Conservation (phyloP, 2,797 vertebrate genomes). For the Notoglanidium macrostoma region DNA sequence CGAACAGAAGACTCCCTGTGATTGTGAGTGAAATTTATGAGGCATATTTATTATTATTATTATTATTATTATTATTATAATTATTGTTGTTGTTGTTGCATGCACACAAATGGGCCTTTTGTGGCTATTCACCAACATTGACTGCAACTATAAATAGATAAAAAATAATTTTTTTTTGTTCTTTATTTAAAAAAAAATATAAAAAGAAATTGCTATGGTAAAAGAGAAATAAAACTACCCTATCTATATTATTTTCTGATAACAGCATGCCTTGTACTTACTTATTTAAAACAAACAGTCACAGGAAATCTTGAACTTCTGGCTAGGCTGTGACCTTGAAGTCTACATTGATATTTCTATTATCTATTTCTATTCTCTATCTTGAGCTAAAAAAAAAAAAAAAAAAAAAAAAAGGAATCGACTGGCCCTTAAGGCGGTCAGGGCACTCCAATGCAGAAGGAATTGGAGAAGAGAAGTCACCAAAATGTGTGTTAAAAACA, state of each 20-base stretch:
- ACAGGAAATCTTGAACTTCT: neutral
- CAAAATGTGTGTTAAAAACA: conserved; percentile 2
- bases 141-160: neutral
- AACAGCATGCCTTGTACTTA: neutral
- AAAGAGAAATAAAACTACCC: neutral
- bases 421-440: conserved; percentile 2
- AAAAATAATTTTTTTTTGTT: too few relatives aligned
- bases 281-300: neutral
- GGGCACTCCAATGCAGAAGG: neutral
- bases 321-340: neutral
- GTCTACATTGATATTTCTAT: neutral
- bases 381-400: neutral
- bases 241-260: neutral
- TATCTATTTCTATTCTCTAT: neutral
- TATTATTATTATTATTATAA: too few relatives aligned
- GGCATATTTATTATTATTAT: too few relatives aligned
- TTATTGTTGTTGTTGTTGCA: too few relatives aligned
- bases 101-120: neutral
- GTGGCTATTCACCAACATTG: neutral
- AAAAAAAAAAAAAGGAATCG: neutral
- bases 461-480: neutral
- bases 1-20: too few relatives aligned
- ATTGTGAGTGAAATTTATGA: too few relatives aligned
- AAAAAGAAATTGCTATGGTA: too few relatives aligned
- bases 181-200: neutral